Conservation (phyloP, 1,140 invertebrate species). For the Bradysia coprophila region DNA sequence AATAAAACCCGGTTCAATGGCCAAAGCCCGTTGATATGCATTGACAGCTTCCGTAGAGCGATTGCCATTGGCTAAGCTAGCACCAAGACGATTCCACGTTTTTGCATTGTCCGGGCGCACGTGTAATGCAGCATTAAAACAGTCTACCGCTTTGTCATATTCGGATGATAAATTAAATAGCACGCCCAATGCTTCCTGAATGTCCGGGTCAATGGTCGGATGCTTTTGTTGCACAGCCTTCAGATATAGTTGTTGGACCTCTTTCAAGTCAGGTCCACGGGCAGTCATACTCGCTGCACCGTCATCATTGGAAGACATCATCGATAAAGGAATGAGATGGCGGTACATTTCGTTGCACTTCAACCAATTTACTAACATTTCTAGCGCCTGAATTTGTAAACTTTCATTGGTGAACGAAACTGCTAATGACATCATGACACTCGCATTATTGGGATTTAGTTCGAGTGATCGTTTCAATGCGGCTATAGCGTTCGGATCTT, state of each 20-base stretch:
- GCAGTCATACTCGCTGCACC: slow-evolving; percentile 9
- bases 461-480: slow-evolving; percentile 73
- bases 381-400: slow-evolving; percentile 52
- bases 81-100: slow-evolving; percentile 94
- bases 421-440: slow-evolving; percentile 76
- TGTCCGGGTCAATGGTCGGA: slow-evolving; percentile 69
- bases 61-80: slow-evolving; percentile 90
- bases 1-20: slow-evolving; percentile 88
- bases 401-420: slow-evolving; percentile 94
- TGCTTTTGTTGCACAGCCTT: slow-evolving; percentile 68
- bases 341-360: slow-evolving; percentile 66
- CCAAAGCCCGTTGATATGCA: slow-evolving; percentile 83
- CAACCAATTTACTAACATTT: slow-evolving; percentile 66
- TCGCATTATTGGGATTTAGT: slow-evolving; percentile 61
- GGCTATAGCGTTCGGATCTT: slow-evolving; percentile 74
- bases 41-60: slow-evolving; percentile 89
- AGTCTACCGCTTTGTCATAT: slow-evolving; percentile 92
- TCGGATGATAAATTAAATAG: slow-evolving; percentile 88
- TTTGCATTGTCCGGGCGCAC: slow-evolving; percentile 72
- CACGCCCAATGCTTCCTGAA: slow-evolving; percentile 89
- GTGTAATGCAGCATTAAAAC: slow-evolving; percentile 77
- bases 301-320: slow-evolving; percentile 13
- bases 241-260: slow-evolving; percentile 67
- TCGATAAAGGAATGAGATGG: slow-evolving; percentile 39
- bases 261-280: slow-evolving; percentile 21